Evolutionary conservation across 2,888 invertebrate genomes (phyloP).

Genomic region (Brenthis ino): DNA sequence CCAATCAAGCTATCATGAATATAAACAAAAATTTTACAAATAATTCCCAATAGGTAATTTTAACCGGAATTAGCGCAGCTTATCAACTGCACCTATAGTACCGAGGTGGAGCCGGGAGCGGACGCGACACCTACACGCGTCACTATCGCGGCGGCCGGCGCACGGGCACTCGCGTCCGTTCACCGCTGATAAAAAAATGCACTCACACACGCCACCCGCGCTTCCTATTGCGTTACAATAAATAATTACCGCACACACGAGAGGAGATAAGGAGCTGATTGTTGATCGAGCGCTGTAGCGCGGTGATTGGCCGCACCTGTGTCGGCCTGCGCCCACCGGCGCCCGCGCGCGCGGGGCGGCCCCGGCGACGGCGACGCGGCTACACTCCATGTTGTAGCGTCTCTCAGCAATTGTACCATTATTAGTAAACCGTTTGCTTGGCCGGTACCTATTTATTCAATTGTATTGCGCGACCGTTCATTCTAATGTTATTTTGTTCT

Average conservation of each 20-base stretch:
- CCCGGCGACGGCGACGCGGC: constrained; percentile 37
- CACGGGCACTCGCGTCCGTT: not conserved
- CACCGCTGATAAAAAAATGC: constrained; percentile 61
- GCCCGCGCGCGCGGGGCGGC: constrained; percentile 34
- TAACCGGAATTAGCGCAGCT: constrained; percentile 12
- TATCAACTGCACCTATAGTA: constrained; percentile 28
- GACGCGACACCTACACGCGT: constrained; percentile 67
- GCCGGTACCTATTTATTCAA: constrained; percentile 17
- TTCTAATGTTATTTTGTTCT: constrained; percentile 13
- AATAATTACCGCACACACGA: constrained; percentile 64
- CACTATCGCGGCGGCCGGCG: constrained; percentile 56
- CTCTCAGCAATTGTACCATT: constrained; percentile 43
- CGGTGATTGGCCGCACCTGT: constrained; percentile 72
- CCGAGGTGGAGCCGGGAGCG: constrained; percentile 65
- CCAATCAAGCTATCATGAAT: no score
- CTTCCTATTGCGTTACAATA: constrained; percentile 64
- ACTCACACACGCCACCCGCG: constrained; percentile 54
- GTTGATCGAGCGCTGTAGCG: constrained; percentile 51
- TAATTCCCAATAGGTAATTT: not conserved
- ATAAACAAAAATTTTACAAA: no score
- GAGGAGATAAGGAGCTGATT: constrained; percentile 48
- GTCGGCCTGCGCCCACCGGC: constrained; percentile 43
- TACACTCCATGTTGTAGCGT: constrained; percentile 55
- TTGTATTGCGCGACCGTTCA: constrained; percentile 16
- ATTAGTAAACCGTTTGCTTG: constrained; percentile 24